Base-by-base conservation (phyloP, 1,140 invertebrate genomes). In the Eupristina koningsbergeri region DNA sequence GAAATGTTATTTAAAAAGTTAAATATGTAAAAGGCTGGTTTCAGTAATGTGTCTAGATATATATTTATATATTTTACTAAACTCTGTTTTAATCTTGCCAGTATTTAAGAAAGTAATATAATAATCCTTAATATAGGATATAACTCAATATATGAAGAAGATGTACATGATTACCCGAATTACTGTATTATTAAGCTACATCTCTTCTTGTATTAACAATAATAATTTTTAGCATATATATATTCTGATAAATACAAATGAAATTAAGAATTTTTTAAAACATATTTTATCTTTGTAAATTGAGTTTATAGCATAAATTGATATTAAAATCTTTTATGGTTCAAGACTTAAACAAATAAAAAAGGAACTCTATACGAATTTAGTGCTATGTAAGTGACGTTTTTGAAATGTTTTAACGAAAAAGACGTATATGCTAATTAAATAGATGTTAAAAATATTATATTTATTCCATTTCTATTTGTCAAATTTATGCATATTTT, bases 331-430 rank as follows among this genome's bases (percentile, higher is more conserved):
- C 6, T 76, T 45, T 75, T 41, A 71, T 36, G 67, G 17, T 36
- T 67, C 2, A 67, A 19, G 15, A 64, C 29, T 64, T 34, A 36
- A 67, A 19, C 0, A 47, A 64, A 22, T 7, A 67, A 64, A 39
- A 39, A 58, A 83, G 67, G 29, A 15, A 29, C 47, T 74, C 58
- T 47, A 26, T 39, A n/a, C 31, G 73, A 75, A 71, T 67, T 71
- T 76, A 34, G 2, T 67, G 29, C 67, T 67, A 53, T 31, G 36
- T 75, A 50, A 74, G 75, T 80, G 29, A 36, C 22, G 76, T 67
- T 84, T 84, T 84, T 67, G 22, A 80, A 80, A 26, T 39, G 50
- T 75, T 84, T 84, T 80, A n/a, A n/a, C n/a, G n/a, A n/a, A n/a
- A 36, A 79, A 79, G 15, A 79, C 8, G 64, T 47, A 31, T 9